Evolutionary conservation across 2,888 invertebrate genomes (phyloP).

Genomic region (Leptopterna dolabrata): DNA sequence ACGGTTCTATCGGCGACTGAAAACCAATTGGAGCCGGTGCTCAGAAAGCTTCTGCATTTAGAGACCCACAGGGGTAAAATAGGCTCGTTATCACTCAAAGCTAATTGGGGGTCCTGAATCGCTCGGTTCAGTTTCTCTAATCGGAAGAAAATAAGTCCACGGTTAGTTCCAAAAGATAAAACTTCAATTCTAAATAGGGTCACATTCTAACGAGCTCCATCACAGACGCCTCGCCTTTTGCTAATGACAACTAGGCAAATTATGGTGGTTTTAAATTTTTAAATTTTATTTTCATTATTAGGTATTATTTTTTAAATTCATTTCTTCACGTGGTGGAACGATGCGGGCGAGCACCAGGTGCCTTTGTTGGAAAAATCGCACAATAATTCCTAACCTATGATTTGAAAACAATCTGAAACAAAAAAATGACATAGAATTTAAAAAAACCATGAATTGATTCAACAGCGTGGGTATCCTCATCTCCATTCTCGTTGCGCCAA

Average conservation of each 20-base stretch:
- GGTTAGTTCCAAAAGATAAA: conserved; percentile 4
- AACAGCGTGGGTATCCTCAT: no score
- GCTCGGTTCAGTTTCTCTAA: conserved; percentile 39
- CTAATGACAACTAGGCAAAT: conserved; percentile 4
- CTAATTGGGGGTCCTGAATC: conserved; percentile 30
- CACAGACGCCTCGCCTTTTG: neutral
- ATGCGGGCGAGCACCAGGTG: neutral
- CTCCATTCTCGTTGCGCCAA: no score
- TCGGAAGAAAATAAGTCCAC: conserved; percentile 29
- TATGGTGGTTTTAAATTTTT: no score
- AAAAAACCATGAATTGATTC: no score
- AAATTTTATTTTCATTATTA: no score
- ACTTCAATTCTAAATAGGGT: conserved; percentile 31
- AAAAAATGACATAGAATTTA: no score
- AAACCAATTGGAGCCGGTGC: neutral
- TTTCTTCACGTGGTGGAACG: neutral
- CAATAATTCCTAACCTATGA: no score
- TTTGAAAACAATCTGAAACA: no score
- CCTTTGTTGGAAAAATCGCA: no score
- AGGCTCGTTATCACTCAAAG: conserved; percentile 13
- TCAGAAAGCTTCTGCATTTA: neutral
- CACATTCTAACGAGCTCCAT: conserved; percentile 31
- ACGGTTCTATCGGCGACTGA: neutral
- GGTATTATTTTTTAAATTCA: neutral
- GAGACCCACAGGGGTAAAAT: conserved; percentile 21